phyloP scores from a whole-genome alignment of 2,888 invertebrate species.

The Cataglyphis livida region DNA sequence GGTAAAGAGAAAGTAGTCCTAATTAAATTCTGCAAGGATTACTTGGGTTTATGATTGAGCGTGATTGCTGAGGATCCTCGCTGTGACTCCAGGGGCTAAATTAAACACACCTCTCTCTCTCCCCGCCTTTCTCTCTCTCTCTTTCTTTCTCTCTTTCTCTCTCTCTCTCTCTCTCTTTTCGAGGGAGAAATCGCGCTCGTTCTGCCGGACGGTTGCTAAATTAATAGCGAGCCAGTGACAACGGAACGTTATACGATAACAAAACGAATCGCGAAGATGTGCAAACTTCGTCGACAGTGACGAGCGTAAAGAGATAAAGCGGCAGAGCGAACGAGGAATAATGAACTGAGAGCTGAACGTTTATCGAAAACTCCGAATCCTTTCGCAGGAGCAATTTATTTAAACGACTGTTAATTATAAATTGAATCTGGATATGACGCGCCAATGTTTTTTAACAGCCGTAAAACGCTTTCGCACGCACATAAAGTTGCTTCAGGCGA shows the following conservation, averaged over 20 bases:
- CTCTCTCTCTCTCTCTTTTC: background rate
- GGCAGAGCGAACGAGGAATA: background rate
- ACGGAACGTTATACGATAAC: conserved; percentile 16
- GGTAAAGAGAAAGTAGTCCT: conserved; percentile 61
- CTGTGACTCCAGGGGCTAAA: conserved; percentile 57
- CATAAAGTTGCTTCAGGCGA: conserved; percentile 9
- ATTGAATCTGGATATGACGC: conserved; percentile 22
- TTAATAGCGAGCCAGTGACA: conserved; percentile 38
- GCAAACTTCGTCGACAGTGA: conserved; percentile 7
- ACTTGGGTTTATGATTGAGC: conserved; percentile 76
- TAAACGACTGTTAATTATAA: conserved; percentile 17
- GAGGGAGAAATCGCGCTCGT: conserved; percentile 21
- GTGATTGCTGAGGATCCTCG: conserved; percentile 60
- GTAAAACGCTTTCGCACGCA: conserved; percentile 25
- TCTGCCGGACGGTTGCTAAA: conserved; percentile 15
- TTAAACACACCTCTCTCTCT: conserved; percentile 57
- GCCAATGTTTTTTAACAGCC: conserved; percentile 5
- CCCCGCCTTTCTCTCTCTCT: background rate
- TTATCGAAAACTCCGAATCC: conserved; percentile 8
- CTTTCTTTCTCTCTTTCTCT: too few relatives aligned
- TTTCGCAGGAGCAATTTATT: background rate
- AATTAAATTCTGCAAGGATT: conserved; percentile 77
- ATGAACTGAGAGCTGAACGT: background rate
- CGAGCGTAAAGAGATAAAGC: background rate
- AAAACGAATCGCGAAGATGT: conserved; percentile 20